phyloP scores from a whole-genome alignment of 2,797 vertebrate species.

The Pseudocheirus occidentalis region DNA sequence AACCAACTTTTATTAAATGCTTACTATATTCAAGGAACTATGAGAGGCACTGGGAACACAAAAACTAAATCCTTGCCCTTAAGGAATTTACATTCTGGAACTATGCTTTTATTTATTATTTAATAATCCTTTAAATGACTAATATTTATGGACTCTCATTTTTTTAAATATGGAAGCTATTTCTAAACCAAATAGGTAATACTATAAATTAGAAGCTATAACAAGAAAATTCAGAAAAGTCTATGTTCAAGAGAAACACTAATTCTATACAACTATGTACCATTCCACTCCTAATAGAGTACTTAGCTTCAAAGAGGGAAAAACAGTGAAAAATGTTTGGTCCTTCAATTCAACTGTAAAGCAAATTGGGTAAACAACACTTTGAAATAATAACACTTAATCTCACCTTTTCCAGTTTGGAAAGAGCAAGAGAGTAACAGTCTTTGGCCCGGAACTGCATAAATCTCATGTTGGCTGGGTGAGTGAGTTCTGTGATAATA shows the following conservation, averaged over 20 bases:
- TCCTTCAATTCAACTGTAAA: background rate
- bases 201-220: background rate
- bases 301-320: background rate
- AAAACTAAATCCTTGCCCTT: background rate
- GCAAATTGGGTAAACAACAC: background rate
- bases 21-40: no score
- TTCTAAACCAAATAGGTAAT: background rate
- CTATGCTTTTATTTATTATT: background rate
- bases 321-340: background rate
- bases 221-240: background rate
- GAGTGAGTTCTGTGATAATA: constrained; percentile 98
- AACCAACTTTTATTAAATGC: no score
- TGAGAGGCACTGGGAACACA: background rate
- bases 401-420: constrained; percentile 96
- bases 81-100: background rate
- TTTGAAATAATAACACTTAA: background rate
- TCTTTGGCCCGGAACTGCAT: constrained; percentile 99
- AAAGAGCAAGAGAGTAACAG: constrained; percentile 97
- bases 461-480: constrained; percentile 98
- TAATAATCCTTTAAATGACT: background rate
- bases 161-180: background rate
- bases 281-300: background rate
- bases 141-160: background rate
- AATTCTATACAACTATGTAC: background rate
- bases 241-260: background rate